These are phyloP conservation scores for Dasyprocta punctata DNA, from an alignment of 2,113 vertebrate genomes.

Conservation along the genomic window DNA sequence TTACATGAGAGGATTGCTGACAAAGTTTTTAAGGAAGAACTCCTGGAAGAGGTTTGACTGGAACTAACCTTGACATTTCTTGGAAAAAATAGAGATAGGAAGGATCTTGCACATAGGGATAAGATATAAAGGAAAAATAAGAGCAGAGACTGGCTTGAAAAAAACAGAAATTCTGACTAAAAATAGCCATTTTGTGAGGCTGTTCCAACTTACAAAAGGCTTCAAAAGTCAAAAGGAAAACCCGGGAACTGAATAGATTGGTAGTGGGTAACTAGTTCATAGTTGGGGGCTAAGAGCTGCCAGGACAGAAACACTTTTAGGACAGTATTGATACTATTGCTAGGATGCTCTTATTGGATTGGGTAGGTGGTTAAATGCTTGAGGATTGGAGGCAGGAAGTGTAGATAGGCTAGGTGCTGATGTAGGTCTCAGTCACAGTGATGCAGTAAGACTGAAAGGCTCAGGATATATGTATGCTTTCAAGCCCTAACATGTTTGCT, in stretches of 20 bases:
- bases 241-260: accelerated
- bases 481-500: not conserved
- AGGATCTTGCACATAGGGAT: not conserved
- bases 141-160: not conserved
- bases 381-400: no score
- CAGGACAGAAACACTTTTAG: not conserved
- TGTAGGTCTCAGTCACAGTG: not conserved
- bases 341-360: accelerated
- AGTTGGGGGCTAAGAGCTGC: not conserved
- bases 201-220: not conserved
- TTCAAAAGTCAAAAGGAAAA: not conserved
- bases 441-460: accelerated
- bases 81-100: not conserved
- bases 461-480: accelerated
- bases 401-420: not conserved
- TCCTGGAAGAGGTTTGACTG: not conserved
- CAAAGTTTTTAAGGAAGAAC: not conserved
- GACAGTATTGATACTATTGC: not conserved
- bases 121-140: no score
- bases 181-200: accelerated
- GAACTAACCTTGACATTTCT: not conserved
- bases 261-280: not conserved
- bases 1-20: no score
- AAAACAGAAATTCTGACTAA: not conserved
- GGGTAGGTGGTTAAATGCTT: accelerated